A percentile compares a stretch with the other conserved stretches of the same genome.
phyloP scores from a whole-genome alignment of 2,888 invertebrate genomes.

The Epicampocera succincta region DNA sequence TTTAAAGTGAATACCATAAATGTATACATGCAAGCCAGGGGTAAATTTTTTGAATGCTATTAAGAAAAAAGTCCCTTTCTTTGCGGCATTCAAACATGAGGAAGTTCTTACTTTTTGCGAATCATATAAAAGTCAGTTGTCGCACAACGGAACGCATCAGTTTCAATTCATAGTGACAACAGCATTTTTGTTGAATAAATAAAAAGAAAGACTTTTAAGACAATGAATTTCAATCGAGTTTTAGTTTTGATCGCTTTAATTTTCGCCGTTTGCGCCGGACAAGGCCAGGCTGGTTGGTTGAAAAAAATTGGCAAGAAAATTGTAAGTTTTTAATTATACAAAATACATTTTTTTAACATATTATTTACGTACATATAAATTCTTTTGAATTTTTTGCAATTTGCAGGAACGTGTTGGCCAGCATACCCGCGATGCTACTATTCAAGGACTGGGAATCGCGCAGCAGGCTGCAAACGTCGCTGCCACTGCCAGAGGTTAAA shows the following conservation, averaged over 20 bases:
- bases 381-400: neutral
- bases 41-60: neutral
- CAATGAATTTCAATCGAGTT: conserved; percentile 72
- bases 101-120: neutral
- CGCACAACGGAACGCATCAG: neutral
- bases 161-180: neutral
- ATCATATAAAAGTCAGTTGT: conserved; percentile 13
- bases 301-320: conserved; percentile 73
- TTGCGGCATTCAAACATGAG: neutral
- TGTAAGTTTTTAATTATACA: conserved; percentile 65
- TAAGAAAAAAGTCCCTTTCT: conserved; percentile 25
- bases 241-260: conserved; percentile 70
- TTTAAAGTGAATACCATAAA: conserved; percentile 10
- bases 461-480: conserved; percentile 74
- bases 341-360: neutral
- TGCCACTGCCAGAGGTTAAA: conserved; percentile 70
- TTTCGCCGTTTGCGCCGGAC: conserved; percentile 68
- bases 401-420: conserved; percentile 71
- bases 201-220: neutral
- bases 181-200: neutral
- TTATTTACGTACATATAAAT: neutral
- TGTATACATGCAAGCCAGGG: conserved; percentile 14
- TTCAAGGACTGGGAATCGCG: conserved; percentile 71
- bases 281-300: conserved; percentile 71
- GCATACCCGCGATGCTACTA: conserved; percentile 73